A percentile compares a stretch with the other conserved stretches of the same genome.
Conservation (phyloP, 92 coral and sea anemone genomes). For the Desmophyllum pertusum region DNA sequence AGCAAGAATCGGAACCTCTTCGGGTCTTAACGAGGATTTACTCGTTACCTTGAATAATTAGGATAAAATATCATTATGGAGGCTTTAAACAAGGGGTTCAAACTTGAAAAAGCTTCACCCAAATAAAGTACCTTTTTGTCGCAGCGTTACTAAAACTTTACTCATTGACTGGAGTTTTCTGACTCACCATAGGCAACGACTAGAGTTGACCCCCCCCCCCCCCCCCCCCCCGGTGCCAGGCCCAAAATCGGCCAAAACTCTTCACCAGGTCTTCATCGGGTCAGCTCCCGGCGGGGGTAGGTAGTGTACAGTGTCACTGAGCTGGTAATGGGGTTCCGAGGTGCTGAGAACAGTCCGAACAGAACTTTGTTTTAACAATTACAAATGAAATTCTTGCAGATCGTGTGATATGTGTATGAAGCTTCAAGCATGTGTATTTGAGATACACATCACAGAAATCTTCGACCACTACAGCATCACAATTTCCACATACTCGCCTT, state of each 20-base stretch:
- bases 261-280: slow-evolving; percentile 77
- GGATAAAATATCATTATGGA: too few species aligned
- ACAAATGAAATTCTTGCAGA: too few species aligned
- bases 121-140: background rate
- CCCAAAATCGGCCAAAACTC: slow-evolving; percentile 77
- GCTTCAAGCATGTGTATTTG: too few species aligned
- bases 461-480: too few species aligned
- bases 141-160: background rate
- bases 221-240: slow-evolving; percentile 90
- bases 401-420: too few species aligned
- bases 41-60: too few species aligned
- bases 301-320: slow-evolving; percentile 70
- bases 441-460: too few species aligned
- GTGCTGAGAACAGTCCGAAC: background rate
- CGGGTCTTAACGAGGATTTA: too few species aligned
- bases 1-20: too few species aligned
- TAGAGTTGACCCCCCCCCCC: slow-evolving; percentile 88
- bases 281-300: slow-evolving; percentile 87
- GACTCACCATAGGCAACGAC: slow-evolving; percentile 84
- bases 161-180: background rate
- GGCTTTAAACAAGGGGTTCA: too few species aligned
- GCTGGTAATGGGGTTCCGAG: slow-evolving; percentile 32
- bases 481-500: too few species aligned
- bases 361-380: slow-evolving; percentile 1
- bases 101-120: too few species aligned